Evolutionary conservation across 2,113 vertebrate genomes (phyloP).

Genomic region (Bos taurus): DNA sequence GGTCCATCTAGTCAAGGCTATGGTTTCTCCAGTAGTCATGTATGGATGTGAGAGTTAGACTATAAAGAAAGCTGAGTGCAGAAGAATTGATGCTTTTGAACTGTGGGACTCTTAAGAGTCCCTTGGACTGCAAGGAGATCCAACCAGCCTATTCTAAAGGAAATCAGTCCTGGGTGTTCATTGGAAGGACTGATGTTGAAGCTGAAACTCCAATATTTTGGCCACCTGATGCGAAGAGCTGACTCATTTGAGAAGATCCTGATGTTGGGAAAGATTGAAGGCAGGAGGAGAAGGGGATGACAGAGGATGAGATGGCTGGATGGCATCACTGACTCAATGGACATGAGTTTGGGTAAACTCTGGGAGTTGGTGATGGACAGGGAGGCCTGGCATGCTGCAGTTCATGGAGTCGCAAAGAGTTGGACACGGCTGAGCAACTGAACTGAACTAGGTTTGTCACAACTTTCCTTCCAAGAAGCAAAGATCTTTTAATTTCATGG

Average conservation of each 20-base stretch:
- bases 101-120: background rate
- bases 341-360: background rate
- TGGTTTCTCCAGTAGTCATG: too few relatives aligned
- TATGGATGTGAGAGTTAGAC: background rate
- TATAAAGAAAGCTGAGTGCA: background rate
- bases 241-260: background rate
- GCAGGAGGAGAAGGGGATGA: background rate
- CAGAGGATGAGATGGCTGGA: background rate
- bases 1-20: too few relatives aligned
- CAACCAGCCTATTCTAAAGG: background rate
- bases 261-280: background rate
- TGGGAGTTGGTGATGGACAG: background rate
- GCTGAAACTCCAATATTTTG: background rate
- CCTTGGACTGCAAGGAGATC: background rate
- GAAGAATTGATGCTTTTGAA: background rate
- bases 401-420: background rate
- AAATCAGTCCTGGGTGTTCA: background rate
- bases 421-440: accelerated
- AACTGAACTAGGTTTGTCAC: background rate
- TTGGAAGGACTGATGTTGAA: background rate
- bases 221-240: background rate
- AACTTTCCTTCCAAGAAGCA: background rate
- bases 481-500: background rate
- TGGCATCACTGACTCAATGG: background rate
- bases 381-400: accelerated